Base-by-base conservation (phyloP, 2,888 invertebrate species). In the Microctonus aethiopoides region DNA sequence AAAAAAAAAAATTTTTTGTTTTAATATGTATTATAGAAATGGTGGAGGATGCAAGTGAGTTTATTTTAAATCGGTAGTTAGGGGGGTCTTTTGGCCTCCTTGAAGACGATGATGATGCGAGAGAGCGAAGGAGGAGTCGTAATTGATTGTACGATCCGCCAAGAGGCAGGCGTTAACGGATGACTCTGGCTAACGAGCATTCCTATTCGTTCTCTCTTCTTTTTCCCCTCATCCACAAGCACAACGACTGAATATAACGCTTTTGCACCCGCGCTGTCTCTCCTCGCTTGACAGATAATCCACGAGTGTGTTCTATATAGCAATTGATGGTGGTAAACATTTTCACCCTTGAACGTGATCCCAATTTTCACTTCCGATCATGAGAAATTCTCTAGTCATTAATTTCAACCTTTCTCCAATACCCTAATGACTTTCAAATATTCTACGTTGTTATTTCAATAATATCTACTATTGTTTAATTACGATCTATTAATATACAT, bases 151-250 rank as follows among this genome's bases (percentile, higher is more conserved):
- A 84, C 83, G 84, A 85, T 84, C 82, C 82, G 80, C 78, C 78
- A 80, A 80, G 82, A 82, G 86, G 85, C 86, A 86, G 85, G 84
- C 86, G 86, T 84, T 86, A 86, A 86, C 86, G 85, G 84, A 86
- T 86, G 85, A 83, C 86, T 84, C 83, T 83, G 78, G 82, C 84
- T 86, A 86, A 86, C 86, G 86, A 86, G 86, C 85, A 86, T 86
- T 86, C 86, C 86, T 79, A 82, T 41, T 56, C 24, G 39, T 46
- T 61, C 39, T 46, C 61, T 41, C 65, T 34, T 57, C 46, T 59
- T n/a, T n/a, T n/a, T n/a, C 24, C 34, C 68, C 67, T 65, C 65
- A 64, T 66, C 66, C 71, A 69, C 67, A 67, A 67, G n/a, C 22
- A 62, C 51, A 26, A 24, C 29, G 11, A 22, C 22, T 59, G 22